Evolutionary conservation across 2,888 invertebrate species (phyloP), one percentile per base, ranked within the genome.

Genomic region (Dusona sp.): DNA sequence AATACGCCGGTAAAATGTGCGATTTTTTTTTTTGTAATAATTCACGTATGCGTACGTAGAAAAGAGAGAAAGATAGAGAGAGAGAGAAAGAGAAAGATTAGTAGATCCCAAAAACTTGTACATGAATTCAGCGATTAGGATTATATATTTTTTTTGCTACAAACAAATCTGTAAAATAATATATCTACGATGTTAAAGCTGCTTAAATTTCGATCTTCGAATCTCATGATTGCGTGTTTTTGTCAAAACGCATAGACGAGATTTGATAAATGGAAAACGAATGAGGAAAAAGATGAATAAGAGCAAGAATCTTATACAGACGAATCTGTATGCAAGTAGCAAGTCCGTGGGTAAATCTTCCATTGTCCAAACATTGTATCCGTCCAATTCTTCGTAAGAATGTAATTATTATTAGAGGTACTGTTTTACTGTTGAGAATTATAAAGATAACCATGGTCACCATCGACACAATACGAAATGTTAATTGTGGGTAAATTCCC

Each of bases 401-500:
- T 92, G 90, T 93, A 92, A 93, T 92, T 92, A 91, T 92, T 92
- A 92, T 92, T 91, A 89, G 84, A 85, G 82, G 86, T 84, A 86
- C 89, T 90, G 91, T 91, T 91, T 92, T 93, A 91, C 91, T 90
- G 91, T 92, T 92, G 92, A 91, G 92, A 91, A 92, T 92, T 92
- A 91, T 92, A 92, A 93, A 92, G 90, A 91, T 92, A 92, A 93
- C 91, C 90, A 90, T 92, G 90, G 92, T 92, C 91, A 92, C 91
- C 91, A 92, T 91, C 88, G 90, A 90, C 89, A 90, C 91, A 90
- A 92, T 92, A 90, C 85, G 89, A 89, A 91, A 87, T 92, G 90
- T 94, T 94, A 94, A 94, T 94, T 93, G 94, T 94, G 94, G 93
- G 94, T 94, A 94, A 94, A 92, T 94, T 94, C 94, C 93, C 94